Percentiles rank a stretch among this genome's conserved stretches.
These are phyloP conservation scores for Cardinalis cardinalis DNA, from an alignment of 2,113 vertebrate species.

Conservation along the genomic window DNA sequence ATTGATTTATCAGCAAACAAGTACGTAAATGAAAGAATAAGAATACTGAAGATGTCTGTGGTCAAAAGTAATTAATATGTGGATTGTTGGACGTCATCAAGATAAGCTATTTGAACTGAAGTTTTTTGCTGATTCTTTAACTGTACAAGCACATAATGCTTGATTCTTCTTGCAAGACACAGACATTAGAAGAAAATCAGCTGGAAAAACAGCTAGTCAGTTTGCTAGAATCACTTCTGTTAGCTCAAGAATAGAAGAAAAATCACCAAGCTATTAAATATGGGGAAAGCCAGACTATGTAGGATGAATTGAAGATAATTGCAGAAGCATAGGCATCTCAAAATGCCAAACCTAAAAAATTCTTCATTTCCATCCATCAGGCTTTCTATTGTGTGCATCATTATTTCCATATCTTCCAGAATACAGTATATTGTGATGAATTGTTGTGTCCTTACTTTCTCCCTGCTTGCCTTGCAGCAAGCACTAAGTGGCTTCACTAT, in stretches of 20 bases:
- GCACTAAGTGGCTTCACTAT: background rate
- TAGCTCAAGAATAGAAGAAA: background rate
- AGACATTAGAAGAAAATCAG: background rate
- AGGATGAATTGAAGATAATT: background rate
- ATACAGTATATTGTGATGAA: background rate
- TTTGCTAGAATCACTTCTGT: background rate
- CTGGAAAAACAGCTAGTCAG: background rate
- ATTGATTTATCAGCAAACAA: background rate
- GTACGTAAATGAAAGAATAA: background rate
- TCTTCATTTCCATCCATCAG: background rate
- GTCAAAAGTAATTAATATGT: background rate
- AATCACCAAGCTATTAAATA: background rate
- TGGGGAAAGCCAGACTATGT: background rate
- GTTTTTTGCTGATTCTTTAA: background rate
- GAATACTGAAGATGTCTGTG: background rate
- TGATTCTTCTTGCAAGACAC: background rate
- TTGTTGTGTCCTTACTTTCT: background rate
- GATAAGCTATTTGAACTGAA: background rate
- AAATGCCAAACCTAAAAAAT: background rate
- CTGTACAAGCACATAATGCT: background rate
- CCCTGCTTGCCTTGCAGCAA: background rate
- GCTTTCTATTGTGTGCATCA: background rate
- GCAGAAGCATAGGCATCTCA: background rate
- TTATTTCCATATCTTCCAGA: background rate
- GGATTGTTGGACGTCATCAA: background rate